These are phyloP conservation scores for Dione vanillae DNA, from an alignment of 2,888 invertebrate species.

Conservation along the genomic window DNA sequence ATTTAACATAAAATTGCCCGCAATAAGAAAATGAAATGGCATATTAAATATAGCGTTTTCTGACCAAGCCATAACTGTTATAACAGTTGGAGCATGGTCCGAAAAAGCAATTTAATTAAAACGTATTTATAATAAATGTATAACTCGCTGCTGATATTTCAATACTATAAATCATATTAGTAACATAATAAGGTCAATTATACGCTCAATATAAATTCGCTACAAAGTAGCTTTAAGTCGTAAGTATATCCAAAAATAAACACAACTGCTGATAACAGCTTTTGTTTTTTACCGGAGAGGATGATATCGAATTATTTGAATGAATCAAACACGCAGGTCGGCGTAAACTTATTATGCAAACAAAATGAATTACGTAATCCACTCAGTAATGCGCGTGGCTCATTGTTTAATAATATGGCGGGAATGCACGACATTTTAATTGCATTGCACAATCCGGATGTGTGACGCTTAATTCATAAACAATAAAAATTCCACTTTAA, in stretches of 20 bases:
- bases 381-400: not conserved
- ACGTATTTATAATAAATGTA: no score
- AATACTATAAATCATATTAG: no score
- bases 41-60: no score
- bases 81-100: no score
- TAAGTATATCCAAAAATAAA: not conserved
- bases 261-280: no score
- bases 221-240: not conserved
- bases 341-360: conserved; percentile 18
- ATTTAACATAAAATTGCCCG: no score
- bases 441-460: conserved; percentile 19
- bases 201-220: no score
- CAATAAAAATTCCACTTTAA: not conserved
- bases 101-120: no score
- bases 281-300: conserved; percentile 10
- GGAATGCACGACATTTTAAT: conserved; percentile 31
- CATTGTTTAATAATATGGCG: conserved; percentile 37
- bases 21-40: no score
- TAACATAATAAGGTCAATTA: no score
- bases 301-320: conserved; percentile 35
- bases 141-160: no score
- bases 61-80: no score
- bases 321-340: conserved; percentile 24
- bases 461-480: conserved; percentile 7
- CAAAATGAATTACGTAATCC: conserved; percentile 27